Base-by-base conservation (phyloP, 2,797 vertebrate species). In the Petrocephalus schoutedeni region DNA sequence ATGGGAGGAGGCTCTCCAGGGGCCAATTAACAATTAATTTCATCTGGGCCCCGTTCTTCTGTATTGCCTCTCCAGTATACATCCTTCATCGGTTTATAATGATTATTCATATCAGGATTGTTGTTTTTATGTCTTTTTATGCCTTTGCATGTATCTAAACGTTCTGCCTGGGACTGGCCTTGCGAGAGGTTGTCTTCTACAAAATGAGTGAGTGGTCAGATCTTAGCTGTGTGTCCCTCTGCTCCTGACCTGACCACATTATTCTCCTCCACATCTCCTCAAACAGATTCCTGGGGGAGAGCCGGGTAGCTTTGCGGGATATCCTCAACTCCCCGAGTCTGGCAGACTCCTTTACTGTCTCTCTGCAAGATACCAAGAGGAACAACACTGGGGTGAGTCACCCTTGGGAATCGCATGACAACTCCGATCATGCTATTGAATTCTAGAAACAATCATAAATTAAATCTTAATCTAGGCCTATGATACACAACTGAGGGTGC, bases 211-310 rank as follows among this genome's bases (percentile, higher is more conserved):
- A 67, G 61, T 4, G 23, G 23, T 67, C 23, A 67, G 23, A 67
- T 67, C 9, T 32, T 64, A 28, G 59, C 59, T 21, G 21, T 10
- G 5, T 9, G n/a, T 87, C 59, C 10, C 0, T 0, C 1, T 58
- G 16, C 12, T 90, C 45, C 59, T 23, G 10, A 32, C 57, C 45
- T 41, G n/a, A 64, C 83, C 56, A 5, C 82, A 8, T 21, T 53
- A 23, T 16, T 10, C 88, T 16, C 36, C 56, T 87, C 61, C 71
- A 7, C 3, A 12, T 32, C 49, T 54, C 54, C 28, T 28, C 84
- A 57, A 19, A 53, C 82, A 99, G 98, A 94, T 98, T 99, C 88
- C 87, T 99, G 94, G 98, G 98, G 0, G 97, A 98, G 91, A 94
- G 95, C 23, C 94, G 93, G 0, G 93, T 98, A 28, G 89, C 95